Conservation (phyloP, 2,888 invertebrate species). For the Polyploca ridens region DNA sequence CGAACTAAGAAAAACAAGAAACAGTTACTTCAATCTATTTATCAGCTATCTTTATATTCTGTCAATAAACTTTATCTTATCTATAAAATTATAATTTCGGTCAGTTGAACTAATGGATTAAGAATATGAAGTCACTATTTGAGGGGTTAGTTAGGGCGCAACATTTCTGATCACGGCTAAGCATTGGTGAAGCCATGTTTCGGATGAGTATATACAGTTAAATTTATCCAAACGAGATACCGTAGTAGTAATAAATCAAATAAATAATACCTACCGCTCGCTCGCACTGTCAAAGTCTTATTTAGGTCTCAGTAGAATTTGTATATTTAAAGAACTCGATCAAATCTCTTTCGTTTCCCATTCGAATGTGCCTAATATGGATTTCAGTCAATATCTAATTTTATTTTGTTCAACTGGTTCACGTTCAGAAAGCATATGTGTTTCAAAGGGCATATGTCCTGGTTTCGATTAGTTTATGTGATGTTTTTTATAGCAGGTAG, state of each 20-base stretch:
- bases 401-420: neutral
- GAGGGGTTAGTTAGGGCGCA: no score
- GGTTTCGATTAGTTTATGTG: neutral
- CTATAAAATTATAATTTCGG: no score
- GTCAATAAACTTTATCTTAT: no score
- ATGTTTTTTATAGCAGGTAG: neutral
- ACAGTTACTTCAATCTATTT: no score
- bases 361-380: neutral
- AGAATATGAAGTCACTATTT: no score
- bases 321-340: neutral
- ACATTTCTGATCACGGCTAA: neutral
- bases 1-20: no score
- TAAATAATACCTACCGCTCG: conserved; percentile 33
- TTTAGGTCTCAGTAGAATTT: conserved; percentile 35
- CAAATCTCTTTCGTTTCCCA: neutral
- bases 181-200: neutral
- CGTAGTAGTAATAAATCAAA: conserved; percentile 39
- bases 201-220: neutral
- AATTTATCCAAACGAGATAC: conserved; percentile 27
- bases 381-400: neutral
- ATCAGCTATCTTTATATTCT: no score
- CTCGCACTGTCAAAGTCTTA: conserved; percentile 36
- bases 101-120: no score
- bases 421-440: neutral
- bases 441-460: neutral